A percentile compares a stretch with the other conserved stretches of the same genome.
Evolutionary conservation across 2,888 invertebrate genomes (phyloP).

Genomic region (Pyrocoelia pectoralis): DNA sequence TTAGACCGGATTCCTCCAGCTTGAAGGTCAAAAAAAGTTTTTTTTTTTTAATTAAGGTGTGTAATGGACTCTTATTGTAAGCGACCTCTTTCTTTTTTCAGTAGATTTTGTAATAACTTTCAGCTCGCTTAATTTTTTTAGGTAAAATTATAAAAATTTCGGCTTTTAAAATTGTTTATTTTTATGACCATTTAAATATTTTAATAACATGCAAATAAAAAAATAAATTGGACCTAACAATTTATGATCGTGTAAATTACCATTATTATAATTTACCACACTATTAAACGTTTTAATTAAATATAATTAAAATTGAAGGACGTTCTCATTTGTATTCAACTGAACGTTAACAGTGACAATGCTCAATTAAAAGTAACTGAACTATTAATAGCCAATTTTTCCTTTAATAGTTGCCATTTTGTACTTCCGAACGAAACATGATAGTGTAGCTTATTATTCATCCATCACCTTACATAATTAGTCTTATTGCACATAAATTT

Average conservation of each 20-base stretch:
- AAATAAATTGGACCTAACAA: conserved; percentile 47
- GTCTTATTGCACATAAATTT: no score
- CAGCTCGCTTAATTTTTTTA: conserved; percentile 17
- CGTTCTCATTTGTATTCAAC: conserved; percentile 38
- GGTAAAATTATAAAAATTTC: conserved; percentile 21
- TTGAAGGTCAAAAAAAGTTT: conserved; percentile 53
- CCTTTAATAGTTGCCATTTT: no score
- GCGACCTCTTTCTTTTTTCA: conserved; percentile 35
- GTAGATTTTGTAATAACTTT: conserved; percentile 37
- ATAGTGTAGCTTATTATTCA: not conserved
- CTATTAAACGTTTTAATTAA: conserved; percentile 55
- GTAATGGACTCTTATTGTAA: conserved; percentile 45
- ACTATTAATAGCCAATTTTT: conserved; percentile 12
- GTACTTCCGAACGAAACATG: no score
- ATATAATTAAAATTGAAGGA: conserved; percentile 55
- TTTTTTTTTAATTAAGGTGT: conserved; percentile 48
- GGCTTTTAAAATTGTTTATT: conserved; percentile 12
- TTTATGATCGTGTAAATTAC: conserved; percentile 50
- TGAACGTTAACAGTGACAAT: conserved; percentile 29
- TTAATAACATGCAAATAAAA: conserved; percentile 47
- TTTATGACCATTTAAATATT: conserved; percentile 19
- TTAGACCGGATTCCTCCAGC: conserved; percentile 57
- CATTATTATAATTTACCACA: conserved; percentile 53
- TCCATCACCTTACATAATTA: no score
- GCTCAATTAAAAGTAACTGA: conserved; percentile 24